Base-by-base conservation (phyloP, 2,888 invertebrate genomes). In the Ecdyonurus torrentis region DNA sequence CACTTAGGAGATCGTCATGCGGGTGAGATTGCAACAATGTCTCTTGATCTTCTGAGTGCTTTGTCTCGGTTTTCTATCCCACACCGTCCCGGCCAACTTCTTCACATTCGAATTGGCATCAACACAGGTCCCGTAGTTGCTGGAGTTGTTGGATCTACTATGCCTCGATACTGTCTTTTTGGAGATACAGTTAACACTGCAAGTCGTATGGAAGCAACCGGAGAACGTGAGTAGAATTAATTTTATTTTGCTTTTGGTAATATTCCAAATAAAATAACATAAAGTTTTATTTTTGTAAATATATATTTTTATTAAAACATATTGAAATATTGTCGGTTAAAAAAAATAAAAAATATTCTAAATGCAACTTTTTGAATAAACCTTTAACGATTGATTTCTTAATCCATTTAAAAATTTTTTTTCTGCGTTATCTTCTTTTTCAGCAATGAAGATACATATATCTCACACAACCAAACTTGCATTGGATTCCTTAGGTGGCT, bases 121-220 rank as follows among this genome's bases (percentile, higher is more conserved):
- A 83, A 84, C 73, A 81, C 82, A 1, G 84, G 84, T 0, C 79
- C 82, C 0, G 83, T 83, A 64, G 84, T 83, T 10, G 83, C 83
- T 0, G 84, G 83, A 0, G 82, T 83, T 1, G 82, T 83, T 0
- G 82, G 83, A 1, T 77, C 79, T 62, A 78, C 77, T 25, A 83
- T 83, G 81, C 83, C 83, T 0, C 75, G 83, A 59, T 83, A 83
- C 71, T 83, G 83, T 67, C 76, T 83, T 52, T 81, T 81, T 64
- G 80, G 82, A 0, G 82, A 82, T 69, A 81, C 82, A 2, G 83
- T 84, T 63, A 84, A 84, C 69, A 83, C 82, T 0, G 83, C 83
- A 1, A 81, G 82, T 60, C 73, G 84, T 60, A 84, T 84, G 83
- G 83, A 84, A 71, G 81, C 79, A 58, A 79, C 78, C 0, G 81